Percentiles rank a stretch among this genome's conserved stretches.
Conservation (phyloP, 2,888 invertebrate species). For the Bugula neritina region DNA sequence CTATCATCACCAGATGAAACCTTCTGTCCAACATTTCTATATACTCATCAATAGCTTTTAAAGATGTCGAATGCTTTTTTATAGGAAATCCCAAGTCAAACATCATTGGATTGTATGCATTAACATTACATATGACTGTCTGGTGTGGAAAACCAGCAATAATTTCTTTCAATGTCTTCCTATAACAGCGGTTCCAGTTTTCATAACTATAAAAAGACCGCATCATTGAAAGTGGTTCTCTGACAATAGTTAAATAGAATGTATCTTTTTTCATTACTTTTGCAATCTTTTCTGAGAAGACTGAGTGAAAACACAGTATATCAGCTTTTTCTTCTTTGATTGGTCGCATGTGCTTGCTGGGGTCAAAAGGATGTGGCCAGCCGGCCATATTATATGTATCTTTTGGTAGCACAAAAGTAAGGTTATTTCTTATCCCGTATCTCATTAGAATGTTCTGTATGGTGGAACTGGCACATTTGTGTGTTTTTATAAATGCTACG, state of each 20-base stretch:
- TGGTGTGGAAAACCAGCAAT: background rate
- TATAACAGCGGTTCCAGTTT: background rate
- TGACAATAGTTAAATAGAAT: conserved; percentile 1
- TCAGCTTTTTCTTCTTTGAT: background rate
- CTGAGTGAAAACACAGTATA: background rate
- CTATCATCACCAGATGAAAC: conserved; percentile 11
- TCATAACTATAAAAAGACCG: background rate
- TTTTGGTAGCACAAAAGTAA: background rate
- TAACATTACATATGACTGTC: background rate
- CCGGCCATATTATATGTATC: background rate
- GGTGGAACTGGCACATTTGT: conserved; percentile 18
- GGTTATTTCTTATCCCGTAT: background rate
- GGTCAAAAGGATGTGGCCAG: conserved; percentile 13
- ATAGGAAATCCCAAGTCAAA: conserved; percentile 8
- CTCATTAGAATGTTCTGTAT: conserved; percentile 1
- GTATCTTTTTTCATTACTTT: background rate
- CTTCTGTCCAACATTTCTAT: conserved; percentile 7
- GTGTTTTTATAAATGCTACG: conserved; percentile 21
- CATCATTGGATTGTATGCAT: conserved; percentile 1
- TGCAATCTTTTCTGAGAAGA: background rate
- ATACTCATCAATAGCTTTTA: background rate
- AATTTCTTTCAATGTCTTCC: background rate
- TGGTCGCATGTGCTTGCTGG: background rate
- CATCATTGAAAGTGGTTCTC: background rate
- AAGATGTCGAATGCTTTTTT: background rate